phyloP scores from a whole-genome alignment of 2,888 invertebrate genomes.

The Tipula confusa region DNA sequence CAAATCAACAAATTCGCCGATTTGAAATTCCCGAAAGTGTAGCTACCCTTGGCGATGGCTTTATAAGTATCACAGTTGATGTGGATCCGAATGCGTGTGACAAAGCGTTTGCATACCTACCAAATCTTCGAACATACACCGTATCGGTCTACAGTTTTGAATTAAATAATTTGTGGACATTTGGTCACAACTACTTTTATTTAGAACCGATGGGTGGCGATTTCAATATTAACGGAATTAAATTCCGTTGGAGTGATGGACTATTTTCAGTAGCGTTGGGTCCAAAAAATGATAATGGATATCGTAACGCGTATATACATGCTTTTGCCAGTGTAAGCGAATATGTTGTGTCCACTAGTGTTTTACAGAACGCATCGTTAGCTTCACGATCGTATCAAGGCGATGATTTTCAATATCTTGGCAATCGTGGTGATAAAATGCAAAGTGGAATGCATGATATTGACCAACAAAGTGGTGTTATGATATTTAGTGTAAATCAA shows the following conservation, averaged over 20 bases:
- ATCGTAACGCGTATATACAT: not conserved
- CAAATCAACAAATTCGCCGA: constrained; percentile 57
- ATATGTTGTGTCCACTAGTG: constrained; percentile 63
- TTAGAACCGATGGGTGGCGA: constrained; percentile 67
- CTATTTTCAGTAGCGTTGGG: constrained; percentile 68
- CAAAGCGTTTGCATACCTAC: constrained; percentile 66
- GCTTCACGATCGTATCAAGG: constrained; percentile 55
- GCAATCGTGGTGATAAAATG: constrained; percentile 59
- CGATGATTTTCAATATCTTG: constrained; percentile 55
- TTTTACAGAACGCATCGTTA: constrained; percentile 55
- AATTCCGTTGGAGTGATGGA: constrained; percentile 77
- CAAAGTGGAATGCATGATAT: constrained; percentile 68
- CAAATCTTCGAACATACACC: constrained; percentile 47
- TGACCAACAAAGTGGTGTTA: constrained; percentile 56
- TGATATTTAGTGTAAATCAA: constrained; percentile 68
- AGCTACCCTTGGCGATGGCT: constrained; percentile 44
- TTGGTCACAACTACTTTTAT: constrained; percentile 68
- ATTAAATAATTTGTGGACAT: constrained; percentile 63
- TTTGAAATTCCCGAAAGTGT: constrained; percentile 51
- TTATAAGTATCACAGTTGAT: constrained; percentile 68
- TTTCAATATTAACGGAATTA: constrained; percentile 61
- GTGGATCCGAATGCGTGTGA: constrained; percentile 55
- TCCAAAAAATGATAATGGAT: constrained; percentile 42
- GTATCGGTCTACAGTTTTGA: constrained; percentile 54
- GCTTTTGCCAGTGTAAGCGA: constrained; percentile 44